Evolutionary conservation across 2,797 vertebrate genomes (phyloP).

Genomic region (Scolopax rusticola): DNA sequence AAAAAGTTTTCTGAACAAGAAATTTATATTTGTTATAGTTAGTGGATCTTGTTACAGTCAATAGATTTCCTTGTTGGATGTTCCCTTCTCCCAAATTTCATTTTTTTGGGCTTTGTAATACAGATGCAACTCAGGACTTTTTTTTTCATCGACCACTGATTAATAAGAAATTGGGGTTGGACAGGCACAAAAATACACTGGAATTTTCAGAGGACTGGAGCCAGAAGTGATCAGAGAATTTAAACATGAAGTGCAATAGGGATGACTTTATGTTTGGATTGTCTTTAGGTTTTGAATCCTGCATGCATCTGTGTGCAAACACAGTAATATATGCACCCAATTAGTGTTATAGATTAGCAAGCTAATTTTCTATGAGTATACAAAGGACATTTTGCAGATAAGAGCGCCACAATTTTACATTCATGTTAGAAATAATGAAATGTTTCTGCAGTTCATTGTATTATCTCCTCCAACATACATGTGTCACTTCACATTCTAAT

Average conservation of each 20-base stretch:
- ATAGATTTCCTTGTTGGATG: too few relatives aligned
- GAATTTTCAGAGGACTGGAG: not conserved
- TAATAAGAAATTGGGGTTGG: not conserved
- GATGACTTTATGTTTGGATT: not conserved
- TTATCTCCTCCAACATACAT: not conserved
- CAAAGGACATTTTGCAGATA: not conserved
- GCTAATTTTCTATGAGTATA: not conserved
- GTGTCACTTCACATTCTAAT: not conserved
- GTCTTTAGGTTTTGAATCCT: not conserved
- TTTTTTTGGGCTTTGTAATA: not conserved
- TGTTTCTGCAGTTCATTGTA: not conserved
- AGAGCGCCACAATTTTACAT: accelerated
- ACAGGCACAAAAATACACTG: not conserved
- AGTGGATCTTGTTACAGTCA: too few relatives aligned
- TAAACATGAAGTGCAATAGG: not conserved
- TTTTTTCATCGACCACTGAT: not conserved
- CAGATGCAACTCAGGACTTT: not conserved
- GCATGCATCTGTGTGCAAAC: not conserved
- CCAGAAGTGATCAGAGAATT: not conserved
- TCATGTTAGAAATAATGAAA: not conserved
- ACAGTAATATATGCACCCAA: not conserved
- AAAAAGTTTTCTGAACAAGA: not conserved
- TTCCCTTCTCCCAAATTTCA: too few relatives aligned
- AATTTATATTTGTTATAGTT: not conserved
- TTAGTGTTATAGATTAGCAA: not conserved